phyloP scores from a whole-genome alignment of 2,113 vertebrate species.

The Mustelus asterias region DNA sequence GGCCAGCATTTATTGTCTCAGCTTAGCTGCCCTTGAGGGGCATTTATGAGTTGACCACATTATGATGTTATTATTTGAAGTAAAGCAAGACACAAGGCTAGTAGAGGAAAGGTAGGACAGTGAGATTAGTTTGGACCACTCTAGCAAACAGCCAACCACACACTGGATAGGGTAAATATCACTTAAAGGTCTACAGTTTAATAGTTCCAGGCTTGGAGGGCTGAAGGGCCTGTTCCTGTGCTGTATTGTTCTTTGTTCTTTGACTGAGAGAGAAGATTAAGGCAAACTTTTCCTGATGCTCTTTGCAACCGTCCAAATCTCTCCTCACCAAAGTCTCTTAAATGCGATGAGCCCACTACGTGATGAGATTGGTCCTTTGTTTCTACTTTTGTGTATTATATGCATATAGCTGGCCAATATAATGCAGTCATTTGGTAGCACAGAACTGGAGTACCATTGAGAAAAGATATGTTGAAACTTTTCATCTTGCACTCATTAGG shows the following conservation, averaged over 20 bases:
- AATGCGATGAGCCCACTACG: neutral
- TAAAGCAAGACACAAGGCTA: neutral
- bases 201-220: too few species aligned
- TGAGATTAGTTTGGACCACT: neutral
- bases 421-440: too few species aligned
- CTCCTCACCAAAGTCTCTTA: neutral
- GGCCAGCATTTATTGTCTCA: too few species aligned
- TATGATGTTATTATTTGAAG: neutral
- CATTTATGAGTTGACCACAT: too few species aligned
- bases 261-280: neutral
- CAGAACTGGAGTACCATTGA: too few species aligned
- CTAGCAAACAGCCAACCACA: neutral
- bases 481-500: too few species aligned
- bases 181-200: neutral
- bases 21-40: too few species aligned
- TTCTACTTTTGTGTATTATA: slow-evolving; percentile 1
- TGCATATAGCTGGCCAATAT: neutral
- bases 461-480: too few species aligned
- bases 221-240: too few species aligned
- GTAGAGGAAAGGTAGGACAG: neutral
- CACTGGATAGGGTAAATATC: neutral
- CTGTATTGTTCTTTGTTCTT: too few species aligned
- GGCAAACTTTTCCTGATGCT: neutral
- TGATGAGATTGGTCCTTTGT: neutral
- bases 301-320: neutral